These are phyloP conservation scores for Stratiomys singularior DNA, from an alignment of 2,888 invertebrate species.

Conservation along the genomic window DNA sequence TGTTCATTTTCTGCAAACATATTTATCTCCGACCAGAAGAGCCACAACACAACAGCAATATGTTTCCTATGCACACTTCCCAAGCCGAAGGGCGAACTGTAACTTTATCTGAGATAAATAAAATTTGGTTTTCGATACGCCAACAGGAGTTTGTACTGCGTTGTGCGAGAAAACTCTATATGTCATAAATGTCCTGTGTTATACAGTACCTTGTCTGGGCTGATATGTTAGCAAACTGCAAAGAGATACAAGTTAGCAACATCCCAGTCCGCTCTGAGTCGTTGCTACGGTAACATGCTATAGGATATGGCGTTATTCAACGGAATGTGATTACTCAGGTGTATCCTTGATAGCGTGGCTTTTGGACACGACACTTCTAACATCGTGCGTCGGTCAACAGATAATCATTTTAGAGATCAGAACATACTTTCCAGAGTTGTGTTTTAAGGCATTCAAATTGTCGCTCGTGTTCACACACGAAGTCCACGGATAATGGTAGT, in stretches of 20 bases:
- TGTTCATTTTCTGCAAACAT: constrained; percentile 48
- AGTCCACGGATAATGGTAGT: too few relatives aligned
- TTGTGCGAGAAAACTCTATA: constrained; percentile 18
- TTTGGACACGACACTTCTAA: neutral
- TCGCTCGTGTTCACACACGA: too few relatives aligned
- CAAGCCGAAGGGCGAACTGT: constrained; percentile 14
- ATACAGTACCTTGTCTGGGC: neutral
- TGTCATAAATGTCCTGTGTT: constrained; percentile 22
- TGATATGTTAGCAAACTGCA: neutral
- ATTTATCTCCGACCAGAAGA: constrained; percentile 50
- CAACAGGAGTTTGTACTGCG: constrained; percentile 32
- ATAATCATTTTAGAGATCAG: neutral
- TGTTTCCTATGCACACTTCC: constrained; percentile 10
- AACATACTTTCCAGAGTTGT: neutral
- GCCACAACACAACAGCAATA: constrained; percentile 50
- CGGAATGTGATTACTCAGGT: constrained; percentile 21
- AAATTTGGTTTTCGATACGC: constrained; percentile 47
- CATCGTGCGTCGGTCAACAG: neutral
- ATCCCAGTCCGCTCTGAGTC: neutral
- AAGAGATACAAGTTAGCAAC: constrained; percentile 13
- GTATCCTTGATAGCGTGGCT: constrained; percentile 10
- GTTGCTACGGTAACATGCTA: constrained; percentile 20
- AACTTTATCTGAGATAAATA: constrained; percentile 47
- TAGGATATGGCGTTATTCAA: neutral
- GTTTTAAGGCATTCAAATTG: too few relatives aligned